Conservation (phyloP, 2,888 invertebrate species). For the Oscheius myriophilus region DNA sequence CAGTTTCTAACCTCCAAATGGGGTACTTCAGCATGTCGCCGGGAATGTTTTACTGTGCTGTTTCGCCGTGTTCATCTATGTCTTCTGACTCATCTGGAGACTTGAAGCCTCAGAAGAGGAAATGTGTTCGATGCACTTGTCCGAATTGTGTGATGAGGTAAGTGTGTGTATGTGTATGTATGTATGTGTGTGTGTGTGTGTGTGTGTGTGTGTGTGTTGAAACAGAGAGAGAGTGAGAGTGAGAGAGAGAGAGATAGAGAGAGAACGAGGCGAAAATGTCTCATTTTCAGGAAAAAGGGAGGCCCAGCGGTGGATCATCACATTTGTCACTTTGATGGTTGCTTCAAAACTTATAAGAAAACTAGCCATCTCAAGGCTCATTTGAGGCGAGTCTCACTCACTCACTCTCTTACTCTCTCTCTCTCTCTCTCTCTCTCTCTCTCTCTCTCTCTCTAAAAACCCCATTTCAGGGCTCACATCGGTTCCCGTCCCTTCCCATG, state of each 20-base stretch:
- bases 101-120: slow-evolving; percentile 20
- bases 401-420: slow-evolving; percentile 21
- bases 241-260: no score
- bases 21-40: neutral
- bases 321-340: slow-evolving; percentile 36
- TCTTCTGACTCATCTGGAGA: slow-evolving; percentile 14
- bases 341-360: slow-evolving; percentile 48
- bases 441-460: slow-evolving; percentile 19
- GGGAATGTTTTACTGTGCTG: slow-evolving; percentile 1
- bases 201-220: no score
- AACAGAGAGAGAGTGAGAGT: no score
- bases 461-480: slow-evolving; percentile 27
- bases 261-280: no score
- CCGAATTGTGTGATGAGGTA: slow-evolving; percentile 46
- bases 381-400: slow-evolving; percentile 28
- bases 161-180: slow-evolving; percentile 19
- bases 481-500: slow-evolving; percentile 44
- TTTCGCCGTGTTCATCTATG: slow-evolving; percentile 14
- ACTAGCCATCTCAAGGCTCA: slow-evolving; percentile 51
- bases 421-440: slow-evolving; percentile 26
- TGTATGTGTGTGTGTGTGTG: no score
- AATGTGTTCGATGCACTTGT: slow-evolving; percentile 45
- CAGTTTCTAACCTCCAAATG: neutral
- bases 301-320: slow-evolving; percentile 33
- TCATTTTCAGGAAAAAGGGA: slow-evolving; percentile 36